phyloP scores from a whole-genome alignment of 2,113 vertebrate genomes.

The Phaethon lepturus region DNA sequence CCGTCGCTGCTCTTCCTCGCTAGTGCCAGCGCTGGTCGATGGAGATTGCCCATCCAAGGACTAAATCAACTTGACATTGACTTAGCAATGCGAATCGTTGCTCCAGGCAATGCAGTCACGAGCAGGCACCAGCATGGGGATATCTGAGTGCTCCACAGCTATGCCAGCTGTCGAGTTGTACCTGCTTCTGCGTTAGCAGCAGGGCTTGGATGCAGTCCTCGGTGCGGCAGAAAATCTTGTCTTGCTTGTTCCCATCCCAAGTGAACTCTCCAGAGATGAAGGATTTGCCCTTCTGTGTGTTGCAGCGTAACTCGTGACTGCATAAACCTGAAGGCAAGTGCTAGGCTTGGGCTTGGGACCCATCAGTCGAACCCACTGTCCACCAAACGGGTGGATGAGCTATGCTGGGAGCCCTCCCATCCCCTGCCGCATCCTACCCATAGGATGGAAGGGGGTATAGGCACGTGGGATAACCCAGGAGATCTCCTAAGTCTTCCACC shows the following conservation, averaged over 20 bases:
- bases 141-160: not conserved
- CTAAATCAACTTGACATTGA: slow-evolving; percentile 38
- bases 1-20: not conserved
- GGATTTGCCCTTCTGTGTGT: not conserved
- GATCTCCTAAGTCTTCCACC: not conserved
- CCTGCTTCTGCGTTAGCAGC: not conserved
- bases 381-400: not conserved
- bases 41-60: not conserved
- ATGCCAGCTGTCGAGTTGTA: not conserved
- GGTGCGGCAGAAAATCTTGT: not conserved
- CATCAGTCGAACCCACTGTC: not conserved
- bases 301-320: rapidly evolving
- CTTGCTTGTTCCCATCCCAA: not conserved
- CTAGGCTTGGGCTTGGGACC: not conserved
- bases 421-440: rapidly evolving
- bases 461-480: not conserved
- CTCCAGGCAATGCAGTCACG: not conserved
- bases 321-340: not conserved
- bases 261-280: not conserved
- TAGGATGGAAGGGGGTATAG: not conserved
- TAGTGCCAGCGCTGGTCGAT: not conserved
- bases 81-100: not conserved
- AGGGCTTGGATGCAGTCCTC: not conserved
- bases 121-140: not conserved
- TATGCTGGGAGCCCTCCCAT: not conserved